Evolutionary conservation across 2,113 vertebrate species (phyloP).

Genomic region (Desmodus rotundus): DNA sequence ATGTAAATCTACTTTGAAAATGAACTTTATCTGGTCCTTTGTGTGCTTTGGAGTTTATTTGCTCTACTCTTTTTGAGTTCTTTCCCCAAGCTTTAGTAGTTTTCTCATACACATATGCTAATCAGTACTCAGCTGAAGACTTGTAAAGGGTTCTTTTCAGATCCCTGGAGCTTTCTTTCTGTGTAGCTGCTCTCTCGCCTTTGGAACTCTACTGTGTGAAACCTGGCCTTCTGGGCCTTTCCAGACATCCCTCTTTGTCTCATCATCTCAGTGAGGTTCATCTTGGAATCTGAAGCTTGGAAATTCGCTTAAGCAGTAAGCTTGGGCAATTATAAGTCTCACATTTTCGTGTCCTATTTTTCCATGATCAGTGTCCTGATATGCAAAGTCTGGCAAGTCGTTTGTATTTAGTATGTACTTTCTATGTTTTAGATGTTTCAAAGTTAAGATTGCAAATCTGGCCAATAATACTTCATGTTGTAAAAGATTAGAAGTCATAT

Average conservation of each 20-base stretch:
- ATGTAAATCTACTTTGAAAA: background rate
- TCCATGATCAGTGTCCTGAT: background rate
- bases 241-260: background rate
- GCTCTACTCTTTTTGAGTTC: background rate
- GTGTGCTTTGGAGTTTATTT: background rate
- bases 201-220: background rate
- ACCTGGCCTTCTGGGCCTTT: background rate
- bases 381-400: background rate
- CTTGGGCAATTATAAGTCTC: background rate
- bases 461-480: too few relatives aligned
- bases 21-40: background rate
- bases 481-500: background rate
- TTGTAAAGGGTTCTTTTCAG: background rate
- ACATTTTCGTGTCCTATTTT: background rate
- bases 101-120: background rate
- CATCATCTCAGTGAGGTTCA: background rate
- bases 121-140: background rate
- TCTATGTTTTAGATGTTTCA: background rate
- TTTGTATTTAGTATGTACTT: background rate
- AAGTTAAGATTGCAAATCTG: background rate
- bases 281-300: background rate
- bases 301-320: background rate
- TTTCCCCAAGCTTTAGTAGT: background rate
- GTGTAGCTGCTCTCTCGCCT: background rate
- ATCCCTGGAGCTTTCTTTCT: background rate